Evolutionary conservation across 1,140 invertebrate species (phyloP).

Genomic region (Aradophagus sp.): DNA sequence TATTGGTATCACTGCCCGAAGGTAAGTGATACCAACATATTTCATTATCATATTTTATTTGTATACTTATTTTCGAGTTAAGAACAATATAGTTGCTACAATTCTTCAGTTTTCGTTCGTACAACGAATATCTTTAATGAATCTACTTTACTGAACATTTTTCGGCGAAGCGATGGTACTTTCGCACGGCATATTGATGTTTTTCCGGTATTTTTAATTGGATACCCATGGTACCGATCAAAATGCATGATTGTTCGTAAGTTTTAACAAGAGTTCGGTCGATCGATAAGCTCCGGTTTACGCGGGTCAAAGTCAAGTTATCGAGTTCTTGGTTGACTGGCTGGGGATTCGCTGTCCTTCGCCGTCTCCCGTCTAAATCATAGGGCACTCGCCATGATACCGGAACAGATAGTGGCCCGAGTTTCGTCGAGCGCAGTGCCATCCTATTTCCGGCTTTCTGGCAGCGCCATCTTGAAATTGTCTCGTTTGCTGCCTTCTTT

Average conservation of each 20-base stretch:
- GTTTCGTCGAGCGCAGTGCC: slow-evolving; percentile 36
- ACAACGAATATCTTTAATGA: too few relatives aligned
- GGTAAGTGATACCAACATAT: too few relatives aligned
- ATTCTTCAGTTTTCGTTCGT: too few relatives aligned
- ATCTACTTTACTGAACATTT: too few relatives aligned
- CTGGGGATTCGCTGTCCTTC: slow-evolving; percentile 29
- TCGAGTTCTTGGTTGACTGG: slow-evolving; percentile 58
- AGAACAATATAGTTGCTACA: too few relatives aligned
- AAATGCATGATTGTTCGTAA: slow-evolving; percentile 45
- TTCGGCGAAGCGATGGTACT: too few relatives aligned
- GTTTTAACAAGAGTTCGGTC: slow-evolving; percentile 34
- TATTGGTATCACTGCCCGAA: too few relatives aligned
- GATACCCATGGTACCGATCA: slow-evolving; percentile 6
- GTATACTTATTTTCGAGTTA: too few relatives aligned
- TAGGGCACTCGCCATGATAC: slow-evolving; percentile 43
- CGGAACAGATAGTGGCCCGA: slow-evolving; percentile 55
- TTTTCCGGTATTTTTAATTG: slow-evolving; percentile 12
- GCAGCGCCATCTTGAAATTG: slow-evolving; percentile 61
- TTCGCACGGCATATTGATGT: slow-evolving; percentile 18
- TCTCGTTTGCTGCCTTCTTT: slow-evolving; percentile 40
- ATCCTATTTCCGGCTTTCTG: slow-evolving; percentile 33
- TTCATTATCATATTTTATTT: too few relatives aligned
- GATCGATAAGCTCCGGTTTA: slow-evolving; percentile 52
- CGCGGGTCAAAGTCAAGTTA: slow-evolving; percentile 52
- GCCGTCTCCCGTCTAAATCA: slow-evolving; percentile 54